These are phyloP conservation scores for Ictalurus furcatus DNA, from an alignment of 2,113 vertebrate genomes.

Conservation along the genomic window DNA sequence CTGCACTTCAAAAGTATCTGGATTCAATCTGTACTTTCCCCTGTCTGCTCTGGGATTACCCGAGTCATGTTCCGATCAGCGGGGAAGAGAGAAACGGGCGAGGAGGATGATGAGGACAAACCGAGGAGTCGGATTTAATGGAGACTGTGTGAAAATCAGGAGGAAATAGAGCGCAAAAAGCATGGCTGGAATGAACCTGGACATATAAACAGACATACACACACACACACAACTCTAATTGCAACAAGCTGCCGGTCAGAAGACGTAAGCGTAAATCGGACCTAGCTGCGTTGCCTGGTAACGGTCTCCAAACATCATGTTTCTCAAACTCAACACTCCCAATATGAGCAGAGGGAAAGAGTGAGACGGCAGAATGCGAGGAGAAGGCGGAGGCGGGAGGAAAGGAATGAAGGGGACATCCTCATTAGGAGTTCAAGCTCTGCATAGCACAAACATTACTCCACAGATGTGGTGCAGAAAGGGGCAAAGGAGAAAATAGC, in stretches of 20 bases:
- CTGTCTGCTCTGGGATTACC: conserved; percentile 59
- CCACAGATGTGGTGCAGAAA: conserved; percentile 17
- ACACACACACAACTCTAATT: conserved; percentile 62
- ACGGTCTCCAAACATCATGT: conserved; percentile 69
- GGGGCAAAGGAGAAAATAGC: conserved; percentile 14
- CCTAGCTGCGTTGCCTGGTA: conserved; percentile 70
- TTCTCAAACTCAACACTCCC: conserved; percentile 14
- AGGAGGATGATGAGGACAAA: conserved; percentile 47
- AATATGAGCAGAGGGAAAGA: conserved; percentile 40
- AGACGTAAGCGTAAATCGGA: conserved; percentile 71
- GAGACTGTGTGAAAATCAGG: conserved; percentile 48
- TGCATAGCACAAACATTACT: conserved; percentile 19
- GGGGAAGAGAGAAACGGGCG: conserved; percentile 29
- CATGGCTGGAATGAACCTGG: conserved; percentile 47
- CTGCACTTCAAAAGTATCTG: conserved; percentile 57
- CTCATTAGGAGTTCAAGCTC: conserved; percentile 11
- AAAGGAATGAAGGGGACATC: conserved; percentile 13
- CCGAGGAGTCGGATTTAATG: conserved; percentile 29
- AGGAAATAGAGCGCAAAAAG: conserved; percentile 55
- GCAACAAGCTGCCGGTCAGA: conserved; percentile 70
- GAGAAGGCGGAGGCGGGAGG: background rate
- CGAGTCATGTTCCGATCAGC: conserved; percentile 57
- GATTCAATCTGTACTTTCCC: conserved; percentile 57
- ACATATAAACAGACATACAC: conserved; percentile 53
- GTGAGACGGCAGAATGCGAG: conserved; percentile 28